Evolutionary conservation across 2,888 invertebrate genomes (phyloP), one percentile per base, ranked within the genome.

Genomic region (Actias luna): DNA sequence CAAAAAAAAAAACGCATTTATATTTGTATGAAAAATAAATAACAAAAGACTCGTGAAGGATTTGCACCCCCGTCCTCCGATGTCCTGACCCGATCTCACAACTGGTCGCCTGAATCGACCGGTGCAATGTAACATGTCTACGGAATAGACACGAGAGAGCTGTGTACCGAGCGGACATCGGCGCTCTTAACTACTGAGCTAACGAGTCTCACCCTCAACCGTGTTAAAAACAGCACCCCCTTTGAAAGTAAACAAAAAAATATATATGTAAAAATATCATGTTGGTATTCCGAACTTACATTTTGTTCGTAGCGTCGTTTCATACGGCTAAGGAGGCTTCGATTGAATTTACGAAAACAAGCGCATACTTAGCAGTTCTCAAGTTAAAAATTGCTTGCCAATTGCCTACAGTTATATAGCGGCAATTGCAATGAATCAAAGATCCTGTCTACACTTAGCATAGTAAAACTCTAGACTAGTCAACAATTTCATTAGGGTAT

Each of bases 1-100:
- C n/a, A n/a, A n/a, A n/a, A n/a, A n/a, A n/a, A n/a, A n/a, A n/a
- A n/a, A n/a, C n/a, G n/a, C n/a, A 33, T 33, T 33, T 33, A 33
- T 33, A 7, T 16, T 31, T 31, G 14, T 31, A n/a, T 14, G n/a
- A n/a, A 18, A 59, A 36, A 59, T 27, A 39, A 42, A 52, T 31
- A 63, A 62, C 12, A 60, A 10, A 18, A 52, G 66, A 66, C 68
- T 61, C 65, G 68, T 66, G 68, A 66, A 68, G 66, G 68, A 65
- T 65, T 68, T 65, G 68, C 66, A 66, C 65, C 66, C 64, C 65
- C 68, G 66, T 58, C 68, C 66, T 67, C 65, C 67, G 67, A 62
- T 65, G 52, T 55, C 52, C 27, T 3, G 12, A 55, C 27, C n/a
- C 52, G 29, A 29, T 5, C 52, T 55, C 52, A 55, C 52, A 55